Evolutionary conservation across 1,140 invertebrate species (phyloP), one percentile per base, ranked within the genome.

Genomic region (Stegodyphus dumicola): DNA sequence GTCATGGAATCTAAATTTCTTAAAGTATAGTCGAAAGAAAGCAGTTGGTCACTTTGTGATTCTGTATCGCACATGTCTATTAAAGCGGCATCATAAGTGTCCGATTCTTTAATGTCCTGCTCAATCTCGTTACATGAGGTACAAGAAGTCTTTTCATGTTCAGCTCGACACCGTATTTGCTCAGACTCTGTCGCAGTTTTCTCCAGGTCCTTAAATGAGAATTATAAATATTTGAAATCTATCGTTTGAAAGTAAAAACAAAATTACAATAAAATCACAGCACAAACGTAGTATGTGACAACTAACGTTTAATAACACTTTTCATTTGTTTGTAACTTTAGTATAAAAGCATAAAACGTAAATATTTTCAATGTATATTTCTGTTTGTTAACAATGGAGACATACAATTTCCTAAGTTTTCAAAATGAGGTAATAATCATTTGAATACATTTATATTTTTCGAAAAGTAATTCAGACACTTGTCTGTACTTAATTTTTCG

Each of bases 171-270:
- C 49, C 80, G 70, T 15, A 83, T 83, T 13, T 18, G 13, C 33
- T 83, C 80, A 10, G 80, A 83, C 13, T 83, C 80, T n/a, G 73
- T 66, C 15, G 80, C 71, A 5, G 80, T 83, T 48, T 83, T 83
- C 75, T 83, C 80, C 49, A 83, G 13, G 48, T 83, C 80, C 80
- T 81, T 13, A 49, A 73, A 73, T 9, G 48, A 71, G 56, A 70
- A 18, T 64, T 17, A 52, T 53, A 74, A 13, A 15, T 11, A 60
- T 60, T 60, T 60, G 4, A 54, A 15, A 74, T 18, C 11, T 53
- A 5, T 53, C n/a, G 3, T 1, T 54, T 33, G 9, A 5, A 52
- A 74, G n/a, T 17, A 15, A 51, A 74, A 54, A 52, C 15, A 60
- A 60, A 60, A 60, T 60, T 60, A 60, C 9, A 60, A 60, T 15